Conservation (phyloP, 2,113 vertebrate genomes). For the Sinosuthora webbiana region DNA sequence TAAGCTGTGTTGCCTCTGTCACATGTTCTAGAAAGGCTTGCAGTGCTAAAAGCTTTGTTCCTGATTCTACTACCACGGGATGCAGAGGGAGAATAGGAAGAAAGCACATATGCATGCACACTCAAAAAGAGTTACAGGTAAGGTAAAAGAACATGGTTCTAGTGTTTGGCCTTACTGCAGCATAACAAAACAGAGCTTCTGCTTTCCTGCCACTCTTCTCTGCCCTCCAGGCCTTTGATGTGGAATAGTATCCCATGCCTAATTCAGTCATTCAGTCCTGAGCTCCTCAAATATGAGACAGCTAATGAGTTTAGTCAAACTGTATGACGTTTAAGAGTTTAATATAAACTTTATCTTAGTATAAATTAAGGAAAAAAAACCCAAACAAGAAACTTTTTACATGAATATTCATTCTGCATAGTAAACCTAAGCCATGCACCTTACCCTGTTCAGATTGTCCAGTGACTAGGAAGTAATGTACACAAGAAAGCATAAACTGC, state of each 20-base stretch:
- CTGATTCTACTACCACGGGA: not conserved
- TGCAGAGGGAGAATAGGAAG: not conserved
- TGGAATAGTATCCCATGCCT: not conserved
- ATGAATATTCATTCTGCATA: not conserved
- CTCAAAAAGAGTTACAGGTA: not conserved
- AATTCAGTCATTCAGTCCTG: not conserved
- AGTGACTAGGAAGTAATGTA: not conserved
- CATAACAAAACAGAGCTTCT: not conserved
- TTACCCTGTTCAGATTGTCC: not conserved
- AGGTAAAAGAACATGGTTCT: not conserved
- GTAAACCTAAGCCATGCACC: not conserved
- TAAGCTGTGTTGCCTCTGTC: not conserved
- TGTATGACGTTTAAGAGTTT: not conserved
- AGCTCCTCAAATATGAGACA: not conserved
- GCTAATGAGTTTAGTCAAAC: not conserved
- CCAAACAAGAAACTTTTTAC: not conserved
- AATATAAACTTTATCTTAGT: not conserved
- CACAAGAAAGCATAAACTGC: not conserved
- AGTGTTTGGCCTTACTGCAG: not conserved
- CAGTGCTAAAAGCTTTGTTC: not conserved
- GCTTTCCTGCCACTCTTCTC: not conserved
- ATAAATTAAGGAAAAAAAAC: not conserved
- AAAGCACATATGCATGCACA: not conserved
- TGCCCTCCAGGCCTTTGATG: not conserved
- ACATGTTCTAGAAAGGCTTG: not conserved